Conservation (phyloP, 2,888 invertebrate genomes). For the Drosophila colorata region DNA sequence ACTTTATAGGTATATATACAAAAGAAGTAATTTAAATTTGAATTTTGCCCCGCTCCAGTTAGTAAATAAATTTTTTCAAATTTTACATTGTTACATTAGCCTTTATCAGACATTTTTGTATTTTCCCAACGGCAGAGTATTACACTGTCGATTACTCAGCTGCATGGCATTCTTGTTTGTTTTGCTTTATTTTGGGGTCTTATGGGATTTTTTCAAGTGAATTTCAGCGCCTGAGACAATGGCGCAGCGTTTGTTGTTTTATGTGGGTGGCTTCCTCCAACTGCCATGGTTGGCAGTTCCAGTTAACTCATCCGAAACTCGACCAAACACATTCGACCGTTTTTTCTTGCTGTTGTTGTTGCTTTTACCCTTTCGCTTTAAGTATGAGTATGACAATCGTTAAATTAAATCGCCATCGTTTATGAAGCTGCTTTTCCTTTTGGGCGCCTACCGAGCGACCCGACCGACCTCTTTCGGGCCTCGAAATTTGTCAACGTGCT, state of each 20-base stretch:
- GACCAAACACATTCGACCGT: constrained; percentile 29
- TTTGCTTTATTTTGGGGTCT: constrained; percentile 44
- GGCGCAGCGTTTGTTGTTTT: constrained; percentile 67
- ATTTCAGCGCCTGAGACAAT: constrained; percentile 74
- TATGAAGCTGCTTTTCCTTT: constrained; percentile 76
- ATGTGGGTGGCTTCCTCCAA: constrained; percentile 74
- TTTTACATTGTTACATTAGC: too few species aligned
- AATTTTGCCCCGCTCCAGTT: too few species aligned
- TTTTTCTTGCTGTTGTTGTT: constrained; percentile 12
- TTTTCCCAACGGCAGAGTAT: constrained; percentile 41
- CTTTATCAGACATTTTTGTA: neutral
- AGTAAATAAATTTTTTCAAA: too few species aligned
- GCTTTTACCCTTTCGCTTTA: constrained; percentile 46
- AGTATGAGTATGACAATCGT: constrained; percentile 73
- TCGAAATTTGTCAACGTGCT: constrained; percentile 76
- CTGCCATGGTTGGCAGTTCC: constrained; percentile 57
- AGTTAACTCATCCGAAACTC: constrained; percentile 62
- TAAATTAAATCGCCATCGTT: constrained; percentile 80
- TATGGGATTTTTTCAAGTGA: constrained; percentile 74
- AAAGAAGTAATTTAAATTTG: too few species aligned
- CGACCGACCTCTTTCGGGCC: constrained; percentile 70
- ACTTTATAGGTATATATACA: too few species aligned
- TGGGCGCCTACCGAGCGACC: constrained; percentile 69
- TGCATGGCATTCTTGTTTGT: constrained; percentile 25
- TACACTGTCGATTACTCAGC: constrained; percentile 28